Conservation (phyloP, 2,797 vertebrate genomes). For the Urophycis tenuis region DNA sequence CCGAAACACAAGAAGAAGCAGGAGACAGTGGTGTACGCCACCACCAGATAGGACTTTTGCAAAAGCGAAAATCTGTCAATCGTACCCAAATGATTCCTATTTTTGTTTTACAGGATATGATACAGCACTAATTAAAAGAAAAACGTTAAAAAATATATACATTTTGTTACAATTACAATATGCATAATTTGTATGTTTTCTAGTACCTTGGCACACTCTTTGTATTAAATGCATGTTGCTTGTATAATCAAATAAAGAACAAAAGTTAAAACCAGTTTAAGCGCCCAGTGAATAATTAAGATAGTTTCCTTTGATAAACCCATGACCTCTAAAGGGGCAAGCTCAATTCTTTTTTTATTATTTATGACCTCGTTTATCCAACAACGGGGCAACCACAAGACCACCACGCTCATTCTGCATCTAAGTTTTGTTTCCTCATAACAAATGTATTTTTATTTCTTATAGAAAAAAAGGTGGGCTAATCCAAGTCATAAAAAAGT, state of each 20-base stretch:
- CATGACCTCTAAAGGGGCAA: background rate
- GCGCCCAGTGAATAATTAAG: background rate
- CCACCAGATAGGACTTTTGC: constrained; percentile 29
- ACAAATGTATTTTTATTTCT: background rate
- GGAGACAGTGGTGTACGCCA: constrained; percentile 43
- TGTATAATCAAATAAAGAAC: too few species aligned
- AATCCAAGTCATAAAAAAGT: background rate
- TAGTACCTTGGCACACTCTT: background rate
- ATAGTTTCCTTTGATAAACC: background rate
- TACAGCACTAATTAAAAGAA: background rate
- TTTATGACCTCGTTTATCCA: too few species aligned
- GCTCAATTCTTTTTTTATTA: too few species aligned
- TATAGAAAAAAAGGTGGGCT: background rate
- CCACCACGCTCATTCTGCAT: background rate
- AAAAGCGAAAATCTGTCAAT: background rate
- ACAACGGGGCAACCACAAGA: background rate
- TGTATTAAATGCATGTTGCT: background rate
- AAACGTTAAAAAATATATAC: background rate
- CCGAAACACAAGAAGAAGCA: too few species aligned
- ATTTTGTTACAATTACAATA: background rate
- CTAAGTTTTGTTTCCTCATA: background rate
- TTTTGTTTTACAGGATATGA: background rate
- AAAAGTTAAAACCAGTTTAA: too few species aligned
- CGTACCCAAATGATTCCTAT: background rate
- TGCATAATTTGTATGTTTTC: background rate